Conservation (phyloP, 1,140 invertebrate genomes). For the Goniozus legneri region DNA sequence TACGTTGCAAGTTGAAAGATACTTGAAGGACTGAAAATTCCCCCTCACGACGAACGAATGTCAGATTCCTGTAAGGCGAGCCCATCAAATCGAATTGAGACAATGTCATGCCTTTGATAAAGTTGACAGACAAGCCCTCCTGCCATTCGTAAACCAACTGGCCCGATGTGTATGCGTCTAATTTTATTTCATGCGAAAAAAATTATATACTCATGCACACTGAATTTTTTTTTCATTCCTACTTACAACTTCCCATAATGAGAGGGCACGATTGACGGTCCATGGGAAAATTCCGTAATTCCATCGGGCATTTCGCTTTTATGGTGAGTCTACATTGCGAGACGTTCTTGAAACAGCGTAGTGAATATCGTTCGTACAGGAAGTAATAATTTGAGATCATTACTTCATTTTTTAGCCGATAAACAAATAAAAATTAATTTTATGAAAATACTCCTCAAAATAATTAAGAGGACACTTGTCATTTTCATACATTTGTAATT, state of each 20-base stretch:
- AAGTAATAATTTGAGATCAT: too few relatives aligned
- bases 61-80: constrained; percentile 77
- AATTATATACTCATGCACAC: too few relatives aligned
- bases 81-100: constrained; percentile 90
- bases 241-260: constrained; percentile 92
- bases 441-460: too few relatives aligned
- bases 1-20: constrained; percentile 85
- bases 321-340: constrained; percentile 81
- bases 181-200: constrained; percentile 10
- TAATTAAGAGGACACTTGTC: too few relatives aligned
- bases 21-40: constrained; percentile 87
- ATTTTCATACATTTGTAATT: too few relatives aligned
- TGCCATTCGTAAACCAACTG: constrained; percentile 92
- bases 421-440: too few relatives aligned
- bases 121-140: constrained; percentile 74
- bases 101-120: constrained; percentile 84
- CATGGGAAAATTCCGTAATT: constrained; percentile 94
- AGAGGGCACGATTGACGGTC: constrained; percentile 91
- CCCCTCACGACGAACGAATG: constrained; percentile 74
- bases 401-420: too few relatives aligned
- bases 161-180: constrained; percentile 87
- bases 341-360: constrained; percentile 34
- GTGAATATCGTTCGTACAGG: constrained; percentile 25
- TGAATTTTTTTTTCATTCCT: too few relatives aligned
- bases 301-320: constrained; percentile 96